phyloP scores from a whole-genome alignment of 2,113 vertebrate species.

The Nothoprocta perdicaria region DNA sequence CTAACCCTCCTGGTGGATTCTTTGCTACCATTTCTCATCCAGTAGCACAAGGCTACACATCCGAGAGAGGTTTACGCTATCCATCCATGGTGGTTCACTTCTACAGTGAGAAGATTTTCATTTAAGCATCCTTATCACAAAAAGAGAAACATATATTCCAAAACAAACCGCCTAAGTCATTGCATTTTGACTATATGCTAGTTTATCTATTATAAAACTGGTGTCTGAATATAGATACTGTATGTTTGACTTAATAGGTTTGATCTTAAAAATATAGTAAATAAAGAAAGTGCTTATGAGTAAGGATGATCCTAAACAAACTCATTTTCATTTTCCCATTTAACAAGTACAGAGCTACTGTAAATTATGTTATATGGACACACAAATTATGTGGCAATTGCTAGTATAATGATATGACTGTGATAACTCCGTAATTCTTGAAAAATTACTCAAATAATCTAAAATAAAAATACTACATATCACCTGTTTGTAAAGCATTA shows the following conservation, averaged over 20 bases:
- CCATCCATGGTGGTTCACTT: not conserved
- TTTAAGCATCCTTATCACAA: not conserved
- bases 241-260: slow-evolving; percentile 36
- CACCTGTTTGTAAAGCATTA: not conserved
- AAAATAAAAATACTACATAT: not conserved
- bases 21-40: not conserved
- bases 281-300: slow-evolving; percentile 27
- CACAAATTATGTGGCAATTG: not conserved
- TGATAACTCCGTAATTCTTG: not conserved
- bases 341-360: not conserved
- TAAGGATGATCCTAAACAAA: slow-evolving; percentile 22
- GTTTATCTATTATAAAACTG: slow-evolving; percentile 28
- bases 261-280: slow-evolving; percentile 27
- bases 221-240: not conserved
- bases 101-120: not conserved
- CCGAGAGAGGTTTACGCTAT: not conserved
- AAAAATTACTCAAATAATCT: not conserved
- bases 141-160: not conserved
- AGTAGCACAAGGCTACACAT: not conserved
- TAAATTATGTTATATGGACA: not conserved
- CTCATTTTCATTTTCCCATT: slow-evolving; percentile 11
- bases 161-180: slow-evolving; percentile 29
- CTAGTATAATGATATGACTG: not conserved
- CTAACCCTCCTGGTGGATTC: not conserved
- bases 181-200: slow-evolving; percentile 17